Evolutionary conservation across 2,888 invertebrate species (phyloP).

Genomic region (Rhagophthalmus giganteus): DNA sequence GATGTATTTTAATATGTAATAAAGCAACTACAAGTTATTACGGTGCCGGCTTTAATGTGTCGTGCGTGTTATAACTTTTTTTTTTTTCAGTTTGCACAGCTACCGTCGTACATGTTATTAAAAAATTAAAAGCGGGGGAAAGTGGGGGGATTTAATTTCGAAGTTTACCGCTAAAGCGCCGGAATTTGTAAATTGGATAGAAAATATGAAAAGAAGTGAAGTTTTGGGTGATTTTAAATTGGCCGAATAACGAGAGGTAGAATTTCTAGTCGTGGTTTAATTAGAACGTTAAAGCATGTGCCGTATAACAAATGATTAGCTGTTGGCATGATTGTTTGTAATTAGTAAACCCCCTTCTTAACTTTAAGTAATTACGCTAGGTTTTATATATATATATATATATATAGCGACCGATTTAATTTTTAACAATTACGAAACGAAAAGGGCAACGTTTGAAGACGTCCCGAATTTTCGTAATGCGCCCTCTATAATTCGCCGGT

Average conservation of each 20-base stretch:
- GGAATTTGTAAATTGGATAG: background rate
- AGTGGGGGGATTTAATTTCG: background rate
- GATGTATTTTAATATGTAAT: background rate
- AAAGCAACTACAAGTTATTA: background rate
- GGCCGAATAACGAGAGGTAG: too few species aligned
- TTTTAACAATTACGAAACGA: background rate
- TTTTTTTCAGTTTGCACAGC: background rate
- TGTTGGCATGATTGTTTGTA: constrained; percentile 10
- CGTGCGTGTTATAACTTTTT: background rate
- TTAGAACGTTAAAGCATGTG: background rate
- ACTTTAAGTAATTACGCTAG: constrained; percentile 6
- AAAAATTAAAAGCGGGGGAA: background rate
- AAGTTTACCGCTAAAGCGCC: background rate
- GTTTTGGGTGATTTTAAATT: too few species aligned
- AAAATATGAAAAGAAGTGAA: too few species aligned
- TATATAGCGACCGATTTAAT: too few species aligned
- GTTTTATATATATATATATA: too few species aligned
- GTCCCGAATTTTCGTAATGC: constrained; percentile 15
- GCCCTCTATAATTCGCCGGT: constrained; percentile 16
- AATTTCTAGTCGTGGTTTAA: background rate
- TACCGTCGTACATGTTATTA: background rate
- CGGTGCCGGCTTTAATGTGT: background rate
- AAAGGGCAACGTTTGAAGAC: background rate
- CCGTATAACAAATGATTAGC: constrained; percentile 7
- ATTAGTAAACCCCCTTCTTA: constrained; percentile 8